phyloP scores from a whole-genome alignment of 2,888 invertebrate species.

The Cheilosia vernalis region DNA sequence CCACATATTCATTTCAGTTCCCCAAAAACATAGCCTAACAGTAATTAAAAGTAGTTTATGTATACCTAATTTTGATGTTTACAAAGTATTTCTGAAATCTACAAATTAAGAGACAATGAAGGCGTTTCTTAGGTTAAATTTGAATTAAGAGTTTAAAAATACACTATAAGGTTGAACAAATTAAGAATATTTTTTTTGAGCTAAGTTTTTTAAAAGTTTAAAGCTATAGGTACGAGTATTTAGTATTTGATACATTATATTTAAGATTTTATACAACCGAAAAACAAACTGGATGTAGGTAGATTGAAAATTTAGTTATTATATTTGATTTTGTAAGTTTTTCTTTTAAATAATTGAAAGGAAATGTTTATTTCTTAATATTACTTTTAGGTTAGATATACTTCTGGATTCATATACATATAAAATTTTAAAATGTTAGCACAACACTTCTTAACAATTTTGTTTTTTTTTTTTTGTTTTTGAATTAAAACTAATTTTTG shows the following conservation, averaged over 20 bases:
- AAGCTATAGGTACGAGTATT: constrained; percentile 39
- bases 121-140: constrained; percentile 30
- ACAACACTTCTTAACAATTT: constrained; percentile 36
- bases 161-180: constrained; percentile 26
- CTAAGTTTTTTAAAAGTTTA: constrained; percentile 38
- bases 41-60: not conserved
- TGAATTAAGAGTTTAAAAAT: constrained; percentile 10
- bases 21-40: not conserved
- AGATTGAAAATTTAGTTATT: constrained; percentile 29
- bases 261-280: constrained; percentile 20
- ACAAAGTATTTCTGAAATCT: constrained; percentile 13
- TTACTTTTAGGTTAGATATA: constrained; percentile 13
- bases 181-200: constrained; percentile 54
- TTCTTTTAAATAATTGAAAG: not conserved
- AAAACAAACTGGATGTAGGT: not conserved
- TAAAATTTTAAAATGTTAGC: constrained; percentile 55
- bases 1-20: too few relatives aligned
- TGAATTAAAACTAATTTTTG: not conserved
- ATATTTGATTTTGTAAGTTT: not conserved
- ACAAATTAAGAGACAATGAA: constrained; percentile 34
- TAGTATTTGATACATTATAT: constrained; percentile 43
- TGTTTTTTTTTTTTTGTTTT: constrained; percentile 6
- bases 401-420: constrained; percentile 18
- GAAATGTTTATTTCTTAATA: not conserved
- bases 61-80: not conserved